These are phyloP conservation scores for Phalacrocorax brasilianus DNA, from an alignment of 2,113 vertebrate species.

Conservation along the genomic window DNA sequence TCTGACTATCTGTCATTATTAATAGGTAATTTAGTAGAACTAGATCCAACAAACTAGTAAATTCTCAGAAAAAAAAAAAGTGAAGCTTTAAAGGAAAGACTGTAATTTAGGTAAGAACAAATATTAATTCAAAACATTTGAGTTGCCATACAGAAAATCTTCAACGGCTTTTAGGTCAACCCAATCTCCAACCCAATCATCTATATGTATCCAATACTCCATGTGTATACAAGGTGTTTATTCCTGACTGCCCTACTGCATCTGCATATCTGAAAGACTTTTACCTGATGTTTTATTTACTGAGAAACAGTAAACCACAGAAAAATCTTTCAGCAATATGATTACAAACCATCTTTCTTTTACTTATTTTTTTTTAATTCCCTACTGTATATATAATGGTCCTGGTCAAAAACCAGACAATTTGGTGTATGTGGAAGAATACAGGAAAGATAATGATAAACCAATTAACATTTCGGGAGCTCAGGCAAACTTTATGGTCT, in stretches of 20 bases:
- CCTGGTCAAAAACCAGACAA: rapidly evolving
- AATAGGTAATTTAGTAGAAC: neutral
- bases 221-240: neutral
- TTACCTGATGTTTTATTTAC: neutral
- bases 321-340: neutral
- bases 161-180: neutral
- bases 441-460: neutral
- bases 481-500: neutral
- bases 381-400: neutral
- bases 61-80: neutral
- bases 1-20: neutral
- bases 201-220: neutral
- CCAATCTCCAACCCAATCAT: neutral
- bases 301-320: neutral
- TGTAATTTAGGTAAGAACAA: neutral
- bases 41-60: neutral
- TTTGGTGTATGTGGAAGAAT: neutral
- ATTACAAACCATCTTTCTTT: neutral
- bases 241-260: neutral
- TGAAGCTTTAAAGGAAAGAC: neutral
- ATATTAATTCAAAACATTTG: neutral
- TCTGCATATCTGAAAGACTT: neutral
- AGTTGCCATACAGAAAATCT: neutral
- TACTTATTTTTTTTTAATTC: neutral
- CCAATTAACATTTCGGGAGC: neutral